Percentiles rank a stretch among this genome's conserved stretches.
Evolutionary conservation across 2,888 invertebrate genomes (phyloP).

Genomic region (Dioctria rufipes): DNA sequence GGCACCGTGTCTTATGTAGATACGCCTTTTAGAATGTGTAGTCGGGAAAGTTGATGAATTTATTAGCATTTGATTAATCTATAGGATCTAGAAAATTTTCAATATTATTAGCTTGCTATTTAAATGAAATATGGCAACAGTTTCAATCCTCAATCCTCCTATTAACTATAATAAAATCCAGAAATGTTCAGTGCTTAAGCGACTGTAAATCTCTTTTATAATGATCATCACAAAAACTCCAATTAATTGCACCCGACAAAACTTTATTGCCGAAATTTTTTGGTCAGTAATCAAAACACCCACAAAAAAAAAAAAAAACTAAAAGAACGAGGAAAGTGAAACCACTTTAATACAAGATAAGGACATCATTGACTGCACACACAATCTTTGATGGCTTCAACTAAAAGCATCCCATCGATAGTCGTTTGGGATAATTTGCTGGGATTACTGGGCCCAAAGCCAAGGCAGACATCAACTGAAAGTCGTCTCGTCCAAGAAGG

Average conservation of each 20-base stretch:
- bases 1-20: background rate
- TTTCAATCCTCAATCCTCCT: too few relatives aligned
- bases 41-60: background rate
- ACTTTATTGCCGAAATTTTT: background rate
- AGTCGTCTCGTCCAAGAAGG: conserved; percentile 2
- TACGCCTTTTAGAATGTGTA: background rate
- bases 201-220: background rate
- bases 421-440: conserved; percentile 1
- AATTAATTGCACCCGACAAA: conserved; percentile 3
- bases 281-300: background rate
- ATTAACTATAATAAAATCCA: conserved; percentile 1
- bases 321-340: background rate
- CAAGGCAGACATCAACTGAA: conserved; percentile 7
- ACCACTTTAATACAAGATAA: conserved; percentile 1
- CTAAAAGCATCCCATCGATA: background rate
- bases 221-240: background rate
- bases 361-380: conserved; percentile 10
- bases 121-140: too few relatives aligned
- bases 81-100: background rate
- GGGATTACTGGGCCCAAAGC: background rate
- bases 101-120: too few relatives aligned
- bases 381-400: background rate
- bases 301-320: too few relatives aligned
- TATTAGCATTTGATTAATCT: background rate
- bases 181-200: background rate